Evolutionary conservation across 2,113 vertebrate genomes (phyloP).

Genomic region (Pyrgilauda ruficollis): DNA sequence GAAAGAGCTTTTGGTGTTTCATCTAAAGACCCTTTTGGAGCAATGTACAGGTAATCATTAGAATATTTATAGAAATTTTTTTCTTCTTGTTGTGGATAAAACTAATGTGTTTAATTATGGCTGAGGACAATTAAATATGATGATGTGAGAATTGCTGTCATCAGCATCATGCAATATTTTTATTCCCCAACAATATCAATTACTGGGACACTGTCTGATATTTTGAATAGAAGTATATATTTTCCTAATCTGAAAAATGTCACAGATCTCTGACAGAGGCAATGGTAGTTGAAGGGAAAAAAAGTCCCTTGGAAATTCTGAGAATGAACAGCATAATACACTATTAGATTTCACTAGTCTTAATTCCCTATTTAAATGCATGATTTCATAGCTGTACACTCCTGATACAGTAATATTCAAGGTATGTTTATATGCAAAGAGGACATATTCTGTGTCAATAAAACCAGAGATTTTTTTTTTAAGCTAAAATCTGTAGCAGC

Average conservation of each 20-base stretch:
- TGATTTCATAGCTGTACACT: not conserved
- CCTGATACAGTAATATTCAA: not conserved
- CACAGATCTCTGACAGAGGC: not conserved
- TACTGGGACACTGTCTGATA: not conserved
- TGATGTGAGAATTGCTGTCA: not conserved
- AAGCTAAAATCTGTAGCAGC: not conserved
- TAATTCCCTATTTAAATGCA: not conserved
- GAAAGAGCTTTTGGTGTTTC: constrained; percentile 78
- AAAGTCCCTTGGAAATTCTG: not conserved
- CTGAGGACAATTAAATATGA: not conserved
- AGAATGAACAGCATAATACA: not conserved
- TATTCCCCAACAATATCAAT: not conserved
- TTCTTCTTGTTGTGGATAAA: not conserved
- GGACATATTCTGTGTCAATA: not conserved
- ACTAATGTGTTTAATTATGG: not conserved
- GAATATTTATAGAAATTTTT: not conserved
- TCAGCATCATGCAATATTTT: not conserved
- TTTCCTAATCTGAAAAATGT: not conserved
- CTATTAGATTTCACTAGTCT: not conserved
- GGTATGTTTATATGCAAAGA: not conserved
- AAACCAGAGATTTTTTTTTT: not conserved
- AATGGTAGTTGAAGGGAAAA: not conserved
- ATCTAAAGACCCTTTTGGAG: constrained; percentile 80
- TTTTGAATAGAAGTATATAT: not conserved
- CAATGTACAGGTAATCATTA: constrained; percentile 84